Evolutionary conservation across 2,797 vertebrate genomes (phyloP), one percentile per base, ranked within the genome.

Genomic region (Periparus ater): DNA sequence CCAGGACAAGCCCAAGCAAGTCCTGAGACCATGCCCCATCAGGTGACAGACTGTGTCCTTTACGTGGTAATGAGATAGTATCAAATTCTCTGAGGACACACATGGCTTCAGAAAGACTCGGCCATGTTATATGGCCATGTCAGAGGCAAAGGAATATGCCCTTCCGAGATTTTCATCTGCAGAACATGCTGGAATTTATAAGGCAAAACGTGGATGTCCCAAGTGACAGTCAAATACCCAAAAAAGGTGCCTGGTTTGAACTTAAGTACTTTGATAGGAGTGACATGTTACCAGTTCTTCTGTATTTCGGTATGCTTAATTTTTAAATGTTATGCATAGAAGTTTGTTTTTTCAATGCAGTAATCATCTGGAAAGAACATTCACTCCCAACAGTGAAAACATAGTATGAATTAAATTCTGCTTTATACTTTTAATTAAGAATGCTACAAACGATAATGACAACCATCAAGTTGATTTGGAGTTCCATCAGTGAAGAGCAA

Each of bases 401-500:
- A 29, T 26, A 55, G 32, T 66, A 60, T 34, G 45, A 92, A 65
- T 65, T 81, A 90, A 91, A 87, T 93, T 91, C 14, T n/a, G 8
- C 19, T 91, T 88, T 82, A 85, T 53, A 47, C 5, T 92, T 93
- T 82, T 79, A 86, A 85, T 91, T 94, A 87, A 57, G 47, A 71
- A 51, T 61, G 15, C 36, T 61, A 50, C 25, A 80, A 77, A 79
- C 1, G 10, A 21, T 91, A 88, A 67, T 0, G 0, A 51, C 58
- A 77, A n/a, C 18, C 58, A 83, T 88, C 50, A 93, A 83, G 53
- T 71, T 91, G 72, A 85, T 88, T 91, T 96, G 65, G 61, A 93
- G 86, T 89, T 85, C 63, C 16, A 60, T 47, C 78, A 92, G 34
- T 44, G 61, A 91, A 87, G n/a, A 61, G 16, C 38, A 79, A 92